These are phyloP conservation scores for Catharus fuscescens DNA, from an alignment of 2,113 vertebrate genomes.

Conservation along the genomic window DNA sequence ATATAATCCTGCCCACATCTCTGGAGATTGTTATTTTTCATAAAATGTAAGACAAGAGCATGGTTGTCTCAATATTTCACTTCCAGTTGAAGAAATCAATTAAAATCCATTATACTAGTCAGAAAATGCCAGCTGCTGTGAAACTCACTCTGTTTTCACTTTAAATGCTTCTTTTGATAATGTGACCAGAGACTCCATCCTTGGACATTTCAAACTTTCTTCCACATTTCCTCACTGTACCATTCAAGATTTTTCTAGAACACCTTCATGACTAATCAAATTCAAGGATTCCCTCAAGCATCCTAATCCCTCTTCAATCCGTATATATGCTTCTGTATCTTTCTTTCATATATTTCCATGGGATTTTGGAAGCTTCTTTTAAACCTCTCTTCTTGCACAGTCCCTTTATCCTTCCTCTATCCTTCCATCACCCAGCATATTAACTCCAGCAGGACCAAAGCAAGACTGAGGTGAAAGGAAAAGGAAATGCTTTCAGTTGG, in stretches of 20 bases:
- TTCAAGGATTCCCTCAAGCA: background rate
- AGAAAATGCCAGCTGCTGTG: background rate
- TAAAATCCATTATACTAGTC: background rate
- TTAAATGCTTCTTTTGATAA: background rate
- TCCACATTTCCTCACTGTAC: background rate
- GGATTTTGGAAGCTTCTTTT: background rate
- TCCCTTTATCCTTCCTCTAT: background rate
- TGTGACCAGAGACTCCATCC: background rate
- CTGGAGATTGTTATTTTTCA: background rate
- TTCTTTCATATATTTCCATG: background rate
- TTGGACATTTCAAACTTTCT: background rate
- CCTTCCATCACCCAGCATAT: background rate
- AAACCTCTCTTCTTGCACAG: background rate
- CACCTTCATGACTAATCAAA: background rate
- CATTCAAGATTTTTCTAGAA: background rate
- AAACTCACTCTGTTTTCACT: background rate
- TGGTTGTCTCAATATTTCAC: background rate
- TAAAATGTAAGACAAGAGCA: background rate
- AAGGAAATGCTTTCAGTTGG: background rate
- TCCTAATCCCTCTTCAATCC: background rate
- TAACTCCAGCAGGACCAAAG: background rate
- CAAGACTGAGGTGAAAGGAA: background rate
- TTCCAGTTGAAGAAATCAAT: background rate
- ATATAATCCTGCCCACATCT: background rate
- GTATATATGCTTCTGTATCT: background rate